Base-by-base conservation (phyloP, 2,888 invertebrate genomes). In the Tetragonula carbonaria region DNA sequence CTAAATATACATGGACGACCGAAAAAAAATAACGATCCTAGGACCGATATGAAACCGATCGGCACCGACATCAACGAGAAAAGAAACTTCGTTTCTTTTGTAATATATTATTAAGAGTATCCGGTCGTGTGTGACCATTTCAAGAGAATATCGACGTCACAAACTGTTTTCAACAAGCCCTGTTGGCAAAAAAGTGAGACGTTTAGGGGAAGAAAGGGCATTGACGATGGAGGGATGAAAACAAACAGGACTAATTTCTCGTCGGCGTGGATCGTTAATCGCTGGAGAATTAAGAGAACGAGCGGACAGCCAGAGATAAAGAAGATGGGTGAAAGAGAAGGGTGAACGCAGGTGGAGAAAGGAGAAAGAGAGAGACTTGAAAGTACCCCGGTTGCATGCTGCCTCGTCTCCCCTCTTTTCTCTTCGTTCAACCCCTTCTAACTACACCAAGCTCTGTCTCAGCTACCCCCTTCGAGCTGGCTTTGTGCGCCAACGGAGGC, bases 211-310 rank as follows among this genome's bases (percentile, higher is more conserved):
- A 23, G 57, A 59, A n/a, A 59, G 57, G 14, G 14, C 57, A n/a
- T n/a, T 59, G 57, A n/a, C 14, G 62, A 62, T 18, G 18, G 21
- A 21, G 71, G 72, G 77, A 89, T 28, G 23, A 62, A 62, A 23
- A 62, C 62, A 23, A 62, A 83, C 86, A 83, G 82, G 82, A 79
- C 85, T 88, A 89, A 89, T 89, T 89, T 87, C 90, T 87, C 80
- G 85, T 77, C 70, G 66, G 75, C 74, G 78, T 73, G 78, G 82
- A 85, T 88, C 87, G 84, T 90, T 90, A 90, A 89, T 89, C 84
- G 90, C 66, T 74, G 67, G 79, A 57, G 88, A 90, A 89, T 62
- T 62, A 62, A 16, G 62, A 62, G 62, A 23, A 23, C 23, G 62
- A 2, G 23, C 33, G 33, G 33, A 33, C 33, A 33, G 33, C 18